phyloP scores from a whole-genome alignment of 2,113 vertebrate species.

The Tricholaema leucomelas region DNA sequence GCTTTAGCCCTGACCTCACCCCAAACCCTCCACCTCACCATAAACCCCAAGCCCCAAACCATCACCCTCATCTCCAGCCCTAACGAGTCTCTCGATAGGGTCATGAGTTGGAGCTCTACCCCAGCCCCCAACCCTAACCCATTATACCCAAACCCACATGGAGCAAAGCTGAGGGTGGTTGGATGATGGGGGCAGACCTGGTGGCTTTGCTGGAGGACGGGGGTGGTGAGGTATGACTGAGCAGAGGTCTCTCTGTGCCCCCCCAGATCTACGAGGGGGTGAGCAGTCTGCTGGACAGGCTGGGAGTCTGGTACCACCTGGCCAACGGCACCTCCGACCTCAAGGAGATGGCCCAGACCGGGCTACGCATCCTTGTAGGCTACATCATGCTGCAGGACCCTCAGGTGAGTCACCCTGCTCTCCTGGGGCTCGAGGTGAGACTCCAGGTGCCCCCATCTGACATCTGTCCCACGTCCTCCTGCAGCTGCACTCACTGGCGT shows the following conservation, averaged over 20 bases:
- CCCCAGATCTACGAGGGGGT: slow-evolving; percentile 92
- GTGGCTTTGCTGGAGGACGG: background rate
- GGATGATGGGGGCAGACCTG: background rate
- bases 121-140: background rate
- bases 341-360: slow-evolving; percentile 94
- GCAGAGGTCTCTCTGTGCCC: background rate
- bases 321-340: slow-evolving; percentile 80
- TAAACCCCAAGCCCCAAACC: background rate
- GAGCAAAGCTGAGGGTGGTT: background rate
- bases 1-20: background rate
- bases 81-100: fast-evolving
- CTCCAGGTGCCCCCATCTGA: no score
- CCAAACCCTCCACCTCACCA: background rate
- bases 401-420: slow-evolving; percentile 73
- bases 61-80: fast-evolving
- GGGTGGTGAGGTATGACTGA: fast-evolving
- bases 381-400: slow-evolving; percentile 90
- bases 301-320: slow-evolving; percentile 89
- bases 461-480: background rate
- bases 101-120: background rate
- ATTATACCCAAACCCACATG: fast-evolving
- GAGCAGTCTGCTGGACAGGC: slow-evolving; percentile 90
- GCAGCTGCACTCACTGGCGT: slow-evolving; percentile 90
- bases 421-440: fast-evolving
- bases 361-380: slow-evolving; percentile 88